phyloP scores from a whole-genome alignment of 2,113 vertebrate species.

The Ranitomeya imitator region DNA sequence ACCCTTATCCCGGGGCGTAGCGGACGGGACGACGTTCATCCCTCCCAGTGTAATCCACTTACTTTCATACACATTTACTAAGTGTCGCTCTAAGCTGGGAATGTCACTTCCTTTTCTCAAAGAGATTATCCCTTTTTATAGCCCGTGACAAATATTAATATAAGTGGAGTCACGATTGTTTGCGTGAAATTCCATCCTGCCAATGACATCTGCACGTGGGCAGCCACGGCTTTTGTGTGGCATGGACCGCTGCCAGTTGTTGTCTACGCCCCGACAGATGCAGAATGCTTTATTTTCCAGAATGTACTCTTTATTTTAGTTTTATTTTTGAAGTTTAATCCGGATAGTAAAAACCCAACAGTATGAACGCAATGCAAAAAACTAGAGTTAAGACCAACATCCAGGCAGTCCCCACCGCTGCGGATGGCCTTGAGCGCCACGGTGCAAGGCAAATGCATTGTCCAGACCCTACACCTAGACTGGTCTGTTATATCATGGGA shows the following conservation, averaged over 20 bases:
- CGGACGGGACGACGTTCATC: not conserved
- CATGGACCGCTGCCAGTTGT: not conserved
- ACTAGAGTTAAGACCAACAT: not conserved
- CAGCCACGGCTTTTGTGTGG: not conserved
- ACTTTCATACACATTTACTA: conserved; percentile 26
- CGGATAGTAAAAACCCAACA: no score
- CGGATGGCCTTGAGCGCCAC: no score
- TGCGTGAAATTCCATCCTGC: no score
- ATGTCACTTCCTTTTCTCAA: conserved; percentile 2
- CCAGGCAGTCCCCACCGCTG: not conserved
- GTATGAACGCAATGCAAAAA: not conserved
- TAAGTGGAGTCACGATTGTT: not conserved
- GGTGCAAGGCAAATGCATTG: no score
- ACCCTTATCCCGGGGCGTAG: conserved; percentile 14
- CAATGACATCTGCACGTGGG: not conserved
- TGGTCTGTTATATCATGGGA: no score
- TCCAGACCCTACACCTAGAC: no score
- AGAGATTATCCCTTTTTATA: not conserved
- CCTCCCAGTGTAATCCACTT: conserved; percentile 16
- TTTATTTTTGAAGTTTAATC: no score
- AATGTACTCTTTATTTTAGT: no score
- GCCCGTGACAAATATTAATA: not conserved
- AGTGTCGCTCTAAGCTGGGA: conserved; percentile 9
- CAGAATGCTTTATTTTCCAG: no score
- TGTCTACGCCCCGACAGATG: not conserved